Evolutionary conservation across 2,888 invertebrate genomes (phyloP), one percentile per base, ranked within the genome.

Genomic region (Thera britannica): DNA sequence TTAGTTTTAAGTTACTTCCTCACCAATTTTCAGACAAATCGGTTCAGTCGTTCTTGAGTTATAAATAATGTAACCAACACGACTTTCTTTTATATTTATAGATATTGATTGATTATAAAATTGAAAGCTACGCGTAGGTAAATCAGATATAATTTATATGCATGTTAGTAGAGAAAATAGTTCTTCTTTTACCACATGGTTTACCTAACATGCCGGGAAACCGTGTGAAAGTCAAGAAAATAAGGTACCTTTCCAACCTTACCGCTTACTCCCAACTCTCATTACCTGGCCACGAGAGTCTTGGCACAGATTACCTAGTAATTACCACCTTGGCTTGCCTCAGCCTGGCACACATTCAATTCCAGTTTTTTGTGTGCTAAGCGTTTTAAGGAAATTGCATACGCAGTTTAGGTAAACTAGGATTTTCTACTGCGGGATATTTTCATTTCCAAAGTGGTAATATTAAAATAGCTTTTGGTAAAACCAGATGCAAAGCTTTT

Each of bases 181-280:
- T 23, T 23, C 23, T 38, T 41, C 4, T 41, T 5, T 41, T 41
- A 41, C 41, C 4, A 2, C 41, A 41, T 41, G 41, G 6, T 6
- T 41, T 41, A 41, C 5, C 41, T 4, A 7, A 41, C 41, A 41
- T 41, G 41, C 54, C 58, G 23, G 23, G 54, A 65, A 55, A 51
- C 59, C 49, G 36, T n/a, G 41, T 46, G 8, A 58, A 64, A 57
- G 38, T 48, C 57, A 51, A 57, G 65, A 36, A 70, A 68, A 68
- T 68, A 68, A 23, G 23, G 23, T 23, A 23, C 23, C 23, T 23
- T 23, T 1, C 23, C 23, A 23, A 68, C 58, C 49, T 59, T 64
- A 73, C 69, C 66, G 58, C 62, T 70, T 69, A 69, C 65, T 72
- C 62, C 62, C 48, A 55, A 51, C 60, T 63, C 62, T 61, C 65